Conservation (phyloP, 92 coral and sea anemone genomes). For the Hydrozoanthus gracilis region DNA sequence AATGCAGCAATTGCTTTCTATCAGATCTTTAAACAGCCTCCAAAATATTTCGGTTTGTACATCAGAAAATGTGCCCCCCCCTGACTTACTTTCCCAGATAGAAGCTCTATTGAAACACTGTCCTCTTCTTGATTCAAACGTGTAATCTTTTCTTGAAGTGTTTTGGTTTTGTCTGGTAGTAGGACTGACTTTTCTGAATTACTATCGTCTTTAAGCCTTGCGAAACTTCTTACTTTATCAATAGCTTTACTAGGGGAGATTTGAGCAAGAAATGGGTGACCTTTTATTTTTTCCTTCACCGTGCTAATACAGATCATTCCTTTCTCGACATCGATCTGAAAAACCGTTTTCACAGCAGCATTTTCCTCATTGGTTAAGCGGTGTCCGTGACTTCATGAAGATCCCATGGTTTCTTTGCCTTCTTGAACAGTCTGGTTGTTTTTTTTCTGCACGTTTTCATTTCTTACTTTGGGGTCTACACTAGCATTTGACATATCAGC, state of each 20-base stretch:
- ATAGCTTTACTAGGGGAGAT: conserved; percentile 24
- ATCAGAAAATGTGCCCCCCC: conserved; percentile 39
- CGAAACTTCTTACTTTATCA: conserved; percentile 43
- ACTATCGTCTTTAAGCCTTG: not conserved
- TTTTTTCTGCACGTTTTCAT: conserved; percentile 8
- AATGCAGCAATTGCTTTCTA: conserved; percentile 8
- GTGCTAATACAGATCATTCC: conserved; percentile 25
- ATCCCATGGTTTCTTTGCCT: conserved; percentile 9
- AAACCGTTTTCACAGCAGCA: conserved; percentile 34
- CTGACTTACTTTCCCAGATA: not conserved
- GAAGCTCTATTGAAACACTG: conserved; percentile 8
- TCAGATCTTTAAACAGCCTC: conserved; percentile 43
- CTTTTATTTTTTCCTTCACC: conserved; percentile 30
- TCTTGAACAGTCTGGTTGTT: conserved; percentile 5
- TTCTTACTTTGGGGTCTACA: not conserved
- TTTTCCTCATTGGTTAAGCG: conserved; percentile 44
- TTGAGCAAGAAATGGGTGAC: conserved; percentile 34
- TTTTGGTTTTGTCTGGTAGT: conserved; percentile 38
- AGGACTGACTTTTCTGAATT: not conserved
- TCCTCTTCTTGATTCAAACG: conserved; percentile 23
- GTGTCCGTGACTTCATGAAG: conserved; percentile 33
- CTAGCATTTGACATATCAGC: not conserved
- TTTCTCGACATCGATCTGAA: conserved; percentile 34
- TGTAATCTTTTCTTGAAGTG: conserved; percentile 32
- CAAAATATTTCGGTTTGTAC: conserved; percentile 38